Evolutionary conservation across 2,797 vertebrate species (phyloP).

Genomic region (Halcyon smyrnensis): DNA sequence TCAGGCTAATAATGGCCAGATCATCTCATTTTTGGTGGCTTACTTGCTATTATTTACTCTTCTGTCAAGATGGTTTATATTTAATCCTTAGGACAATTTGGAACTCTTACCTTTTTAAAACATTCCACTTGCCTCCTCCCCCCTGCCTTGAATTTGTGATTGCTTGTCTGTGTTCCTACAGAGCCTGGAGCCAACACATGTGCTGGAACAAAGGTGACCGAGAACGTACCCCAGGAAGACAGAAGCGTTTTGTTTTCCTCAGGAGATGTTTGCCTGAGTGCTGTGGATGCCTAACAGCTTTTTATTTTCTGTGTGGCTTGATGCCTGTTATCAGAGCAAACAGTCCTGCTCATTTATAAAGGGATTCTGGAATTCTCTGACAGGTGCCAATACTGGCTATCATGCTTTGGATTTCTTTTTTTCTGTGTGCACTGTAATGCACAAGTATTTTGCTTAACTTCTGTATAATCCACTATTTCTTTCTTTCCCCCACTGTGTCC

Average conservation of each 20-base stretch:
- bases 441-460: not conserved
- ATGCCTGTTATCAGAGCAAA: not conserved
- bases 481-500: not conserved
- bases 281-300: not conserved
- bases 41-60: not conserved
- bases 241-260: not conserved
- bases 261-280: slow-evolving; percentile 18
- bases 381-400: not conserved
- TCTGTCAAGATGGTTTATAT: not conserved
- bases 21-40: not conserved
- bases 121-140: no score
- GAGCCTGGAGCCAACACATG: not conserved
- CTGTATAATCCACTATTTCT: not conserved
- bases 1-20: not conserved
- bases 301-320: not conserved
- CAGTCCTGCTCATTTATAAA: not conserved
- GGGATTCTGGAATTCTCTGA: not conserved
- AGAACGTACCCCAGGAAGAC: not conserved
- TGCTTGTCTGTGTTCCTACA: not conserved
- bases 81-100: not conserved
- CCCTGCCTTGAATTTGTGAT: not conserved
- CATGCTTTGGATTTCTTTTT: not conserved
- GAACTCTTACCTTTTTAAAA: not conserved
- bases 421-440: not conserved
- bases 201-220: not conserved